A percentile compares a stretch with the other conserved stretches of the same genome.
These are phyloP conservation scores for Accipiter cooperii DNA, from an alignment of 2,113 vertebrate genomes.

Conservation along the genomic window DNA sequence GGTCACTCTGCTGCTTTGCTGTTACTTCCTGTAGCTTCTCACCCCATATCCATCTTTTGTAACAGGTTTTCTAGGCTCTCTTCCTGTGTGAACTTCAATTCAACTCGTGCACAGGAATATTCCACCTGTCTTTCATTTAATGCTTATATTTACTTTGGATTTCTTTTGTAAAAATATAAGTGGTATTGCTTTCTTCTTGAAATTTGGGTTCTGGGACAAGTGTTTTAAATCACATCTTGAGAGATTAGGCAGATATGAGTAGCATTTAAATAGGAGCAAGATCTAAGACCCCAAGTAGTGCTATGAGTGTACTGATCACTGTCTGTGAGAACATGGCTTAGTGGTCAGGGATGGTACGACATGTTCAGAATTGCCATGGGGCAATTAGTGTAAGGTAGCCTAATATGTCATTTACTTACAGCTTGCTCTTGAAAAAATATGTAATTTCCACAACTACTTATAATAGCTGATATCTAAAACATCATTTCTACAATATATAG, in stretches of 20 bases:
- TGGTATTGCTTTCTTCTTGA: background rate
- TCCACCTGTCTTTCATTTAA: background rate
- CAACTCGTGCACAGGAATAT: background rate
- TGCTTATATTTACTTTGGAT: background rate
- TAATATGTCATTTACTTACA: background rate
- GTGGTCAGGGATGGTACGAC: background rate
- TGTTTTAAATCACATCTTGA: background rate
- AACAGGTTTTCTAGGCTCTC: background rate
- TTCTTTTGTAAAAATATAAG: background rate
- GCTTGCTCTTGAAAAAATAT: background rate
- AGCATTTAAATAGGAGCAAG: background rate
- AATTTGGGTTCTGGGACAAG: background rate
- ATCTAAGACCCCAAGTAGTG: background rate
- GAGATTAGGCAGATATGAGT: background rate
- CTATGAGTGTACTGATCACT: background rate
- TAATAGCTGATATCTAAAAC: background rate
- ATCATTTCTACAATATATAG: background rate
- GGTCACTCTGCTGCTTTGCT: background rate
- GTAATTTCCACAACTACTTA: background rate
- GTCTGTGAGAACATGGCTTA: background rate
- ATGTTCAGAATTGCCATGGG: background rate
- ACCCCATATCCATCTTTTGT: background rate
- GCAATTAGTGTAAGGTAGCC: background rate
- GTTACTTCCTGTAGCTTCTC: background rate
- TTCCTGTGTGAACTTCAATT: background rate